Evolutionary conservation across 2,797 vertebrate genomes (phyloP).

Genomic region (Ibycter americanus): DNA sequence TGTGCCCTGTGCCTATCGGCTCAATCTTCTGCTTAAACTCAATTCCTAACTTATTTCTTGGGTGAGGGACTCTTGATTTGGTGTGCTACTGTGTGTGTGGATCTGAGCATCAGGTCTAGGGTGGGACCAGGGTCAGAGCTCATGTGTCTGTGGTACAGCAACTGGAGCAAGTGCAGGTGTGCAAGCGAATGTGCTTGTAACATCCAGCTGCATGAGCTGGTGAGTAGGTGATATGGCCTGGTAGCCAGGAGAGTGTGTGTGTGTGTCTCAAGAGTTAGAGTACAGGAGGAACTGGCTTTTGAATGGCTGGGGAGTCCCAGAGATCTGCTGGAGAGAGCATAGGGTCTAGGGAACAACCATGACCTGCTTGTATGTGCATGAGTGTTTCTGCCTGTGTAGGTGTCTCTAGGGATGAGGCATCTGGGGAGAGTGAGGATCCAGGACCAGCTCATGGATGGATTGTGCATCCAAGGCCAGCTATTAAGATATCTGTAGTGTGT

Average conservation of each 20-base stretch:
- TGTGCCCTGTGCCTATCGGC: background rate
- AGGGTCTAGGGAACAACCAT: background rate
- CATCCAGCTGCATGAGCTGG: background rate
- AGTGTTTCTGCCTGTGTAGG: background rate
- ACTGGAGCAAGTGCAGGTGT: fast-evolving
- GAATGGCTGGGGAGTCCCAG: background rate
- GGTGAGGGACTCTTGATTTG: background rate
- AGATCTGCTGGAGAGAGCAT: background rate
- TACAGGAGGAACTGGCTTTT: background rate
- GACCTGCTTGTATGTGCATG: background rate
- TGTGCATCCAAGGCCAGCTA: background rate
- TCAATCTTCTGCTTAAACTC: background rate
- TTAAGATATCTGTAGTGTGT: background rate
- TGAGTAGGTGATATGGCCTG: background rate
- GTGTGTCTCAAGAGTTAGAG: background rate
- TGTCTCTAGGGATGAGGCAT: background rate
- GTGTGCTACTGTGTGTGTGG: background rate
- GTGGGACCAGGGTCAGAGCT: background rate
- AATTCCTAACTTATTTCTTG: background rate
- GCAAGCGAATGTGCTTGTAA: background rate
- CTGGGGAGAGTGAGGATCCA: background rate
- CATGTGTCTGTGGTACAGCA: background rate
- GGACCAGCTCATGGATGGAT: background rate
- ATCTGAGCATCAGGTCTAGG: background rate
- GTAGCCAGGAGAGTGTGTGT: fast-evolving